Conservation (phyloP, 2,113 vertebrate species). For the Hipposideros armiger region DNA sequence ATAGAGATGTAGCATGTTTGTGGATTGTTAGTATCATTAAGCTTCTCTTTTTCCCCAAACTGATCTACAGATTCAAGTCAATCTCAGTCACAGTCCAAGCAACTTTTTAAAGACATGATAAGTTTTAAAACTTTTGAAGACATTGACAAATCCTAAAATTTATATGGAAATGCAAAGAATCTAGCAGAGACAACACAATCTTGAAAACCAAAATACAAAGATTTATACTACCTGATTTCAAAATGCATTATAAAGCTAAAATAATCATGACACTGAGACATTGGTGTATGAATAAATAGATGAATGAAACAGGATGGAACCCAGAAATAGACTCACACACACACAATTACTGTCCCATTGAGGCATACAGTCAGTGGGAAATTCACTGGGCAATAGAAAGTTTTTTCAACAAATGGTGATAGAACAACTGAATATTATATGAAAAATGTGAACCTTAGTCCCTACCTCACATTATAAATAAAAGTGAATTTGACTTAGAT, state of each 20-base stretch:
- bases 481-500: not conserved
- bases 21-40: not conserved
- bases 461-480: not conserved
- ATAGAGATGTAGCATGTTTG: not conserved
- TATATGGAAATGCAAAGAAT: constrained; percentile 11
- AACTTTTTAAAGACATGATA: not conserved
- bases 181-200: not conserved
- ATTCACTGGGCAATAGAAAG: not conserved
- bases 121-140: not conserved
- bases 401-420: not conserved
- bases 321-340: not conserved
- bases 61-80: not conserved
- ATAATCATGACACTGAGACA: not conserved
- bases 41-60: not conserved
- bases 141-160: constrained; percentile 39
- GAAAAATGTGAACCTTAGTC: not conserved
- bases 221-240: not conserved
- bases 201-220: not conserved
- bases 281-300: not conserved
- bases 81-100: not conserved
- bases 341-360: not conserved
- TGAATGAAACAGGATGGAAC: not conserved
- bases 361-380: not conserved
- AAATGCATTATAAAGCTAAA: not conserved
- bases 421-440: not conserved